Conservation (phyloP, 2,113 vertebrate genomes). For the Trogon melanurus region DNA sequence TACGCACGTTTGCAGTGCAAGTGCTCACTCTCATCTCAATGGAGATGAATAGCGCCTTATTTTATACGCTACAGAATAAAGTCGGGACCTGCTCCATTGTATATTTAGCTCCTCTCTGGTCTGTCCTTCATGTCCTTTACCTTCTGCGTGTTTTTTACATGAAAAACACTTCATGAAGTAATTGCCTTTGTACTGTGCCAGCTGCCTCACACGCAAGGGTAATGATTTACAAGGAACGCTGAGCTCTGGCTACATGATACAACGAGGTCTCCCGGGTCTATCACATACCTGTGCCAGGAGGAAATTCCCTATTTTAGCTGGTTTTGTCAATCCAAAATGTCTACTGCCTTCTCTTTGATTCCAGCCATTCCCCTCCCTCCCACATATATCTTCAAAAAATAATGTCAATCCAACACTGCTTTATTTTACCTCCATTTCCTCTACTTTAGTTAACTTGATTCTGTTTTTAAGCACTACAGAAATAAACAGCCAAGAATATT, state of each 20-base stretch:
- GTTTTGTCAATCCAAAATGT: neutral
- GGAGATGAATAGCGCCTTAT: neutral
- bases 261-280: neutral
- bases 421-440: neutral
- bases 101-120: neutral
- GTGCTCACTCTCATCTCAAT: neutral
- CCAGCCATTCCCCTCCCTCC: accelerated
- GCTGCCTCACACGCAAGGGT: neutral
- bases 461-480: neutral
- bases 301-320: neutral
- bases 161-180: neutral
- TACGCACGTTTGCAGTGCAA: neutral
- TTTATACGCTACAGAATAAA: neutral
- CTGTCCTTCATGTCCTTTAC: neutral
- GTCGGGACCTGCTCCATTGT: neutral
- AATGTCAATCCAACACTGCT: neutral
- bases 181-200: neutral
- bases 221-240: neutral
- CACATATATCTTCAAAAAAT: neutral
- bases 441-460: neutral
- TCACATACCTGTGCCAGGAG: neutral
- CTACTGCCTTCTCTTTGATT: neutral
- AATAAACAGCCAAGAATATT: neutral
- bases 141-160: neutral
- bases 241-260: neutral